Base-by-base conservation (phyloP, 2,888 invertebrate genomes). In the Petrolisthes cinctipes region DNA sequence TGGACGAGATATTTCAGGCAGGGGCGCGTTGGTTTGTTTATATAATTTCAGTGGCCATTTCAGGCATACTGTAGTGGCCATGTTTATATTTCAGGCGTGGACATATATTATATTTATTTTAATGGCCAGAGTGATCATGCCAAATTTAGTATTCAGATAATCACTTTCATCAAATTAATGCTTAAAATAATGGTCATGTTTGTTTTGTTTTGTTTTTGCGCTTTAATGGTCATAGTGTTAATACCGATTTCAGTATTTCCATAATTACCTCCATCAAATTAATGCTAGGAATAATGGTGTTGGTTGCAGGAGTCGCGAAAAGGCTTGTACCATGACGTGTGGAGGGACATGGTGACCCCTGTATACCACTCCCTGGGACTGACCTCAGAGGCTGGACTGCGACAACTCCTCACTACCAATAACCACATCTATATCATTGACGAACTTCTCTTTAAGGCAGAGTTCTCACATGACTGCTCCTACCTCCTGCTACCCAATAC, bases 401-500 rank as follows among this genome's bases (percentile, higher is more conserved):
- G 54, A n/a, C n/a, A 56, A n/a, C 54, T 56, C 14, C 9, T n/a
- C 17, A n/a, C 53, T 3, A 56, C 4, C 17, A 61, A 51, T 7
- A 53, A 56, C 17, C 54, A 54, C 54, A 56, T 79, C 17, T 17
- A 79, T 4, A 4, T 79, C n/a, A 79, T 79, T 17, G 79, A 79
- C 56, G 79, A 79, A 17, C 53, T 56, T 2, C 7, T n/a, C 56
- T 79, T 79, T 14, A 14, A 14, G 9, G 5, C 79, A 11, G 6
- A 53, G 79, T 79, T n/a, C n/a, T 53, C 14, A 14, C 17, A 56
- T 6, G n/a, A 79, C 56, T 79, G 79, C 54, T 53, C 53, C 17
- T 17, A 54, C 14, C 79, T 79, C n/a, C 53, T 79, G 79, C 56
- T 79, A n/a, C 54, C 79, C 14, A 6, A 53, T 4, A n/a, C 79